Base-by-base conservation (phyloP, 2,113 vertebrate species). In the Epinephelus moara region DNA sequence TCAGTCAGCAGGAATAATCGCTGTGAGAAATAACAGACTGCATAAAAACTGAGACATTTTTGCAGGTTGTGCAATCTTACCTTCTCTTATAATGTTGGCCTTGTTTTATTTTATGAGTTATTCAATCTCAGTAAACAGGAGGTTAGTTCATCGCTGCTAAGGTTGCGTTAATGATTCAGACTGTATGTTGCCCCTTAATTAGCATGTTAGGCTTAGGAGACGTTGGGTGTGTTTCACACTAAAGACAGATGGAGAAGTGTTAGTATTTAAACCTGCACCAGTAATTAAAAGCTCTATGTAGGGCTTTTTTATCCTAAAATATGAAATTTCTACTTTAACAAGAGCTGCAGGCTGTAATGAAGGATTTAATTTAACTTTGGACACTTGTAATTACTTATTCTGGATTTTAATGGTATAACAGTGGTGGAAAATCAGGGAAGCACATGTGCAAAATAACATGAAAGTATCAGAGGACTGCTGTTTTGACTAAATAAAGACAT, bases 361-460 rank as follows among this genome's bases (percentile, higher is more conserved):
- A 85, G 42, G n/a, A 27, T 66, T 66, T 77, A 52, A 81, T 90
- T 87, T 59, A 53, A 80, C 71, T 70, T 59, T 74, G 45, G 63
- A 42, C 63, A 15, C 3, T 64, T 85, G 23, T 82, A 69, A 68
- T 55, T 63, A 63, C 37, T 56, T 59, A 66, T 15, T 75, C 10
- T 59, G 70, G 33, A 42, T 76, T 69, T 71, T 56, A 27, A 30
- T 60, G 37, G 62, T 56, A 59, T 49, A 53, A 64, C 18, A 73
- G 37, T 47, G 25, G 17, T 60, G 64, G 13, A 55, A 68, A 69
- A 67, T 23, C 61, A 19, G 8, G 42, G 8, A 10, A 27, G 52
- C 77, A 73, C 55, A 45, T 45, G 42, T 12, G 11, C 42, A 30
- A 30, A 30, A 30, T 30, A 30, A 30, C 30, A 30, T 30, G 4